A percentile compares a stretch with the other conserved stretches of the same genome.
Evolutionary conservation across 2,113 vertebrate genomes (phyloP).

Genomic region (Neopipo cinnamomea): DNA sequence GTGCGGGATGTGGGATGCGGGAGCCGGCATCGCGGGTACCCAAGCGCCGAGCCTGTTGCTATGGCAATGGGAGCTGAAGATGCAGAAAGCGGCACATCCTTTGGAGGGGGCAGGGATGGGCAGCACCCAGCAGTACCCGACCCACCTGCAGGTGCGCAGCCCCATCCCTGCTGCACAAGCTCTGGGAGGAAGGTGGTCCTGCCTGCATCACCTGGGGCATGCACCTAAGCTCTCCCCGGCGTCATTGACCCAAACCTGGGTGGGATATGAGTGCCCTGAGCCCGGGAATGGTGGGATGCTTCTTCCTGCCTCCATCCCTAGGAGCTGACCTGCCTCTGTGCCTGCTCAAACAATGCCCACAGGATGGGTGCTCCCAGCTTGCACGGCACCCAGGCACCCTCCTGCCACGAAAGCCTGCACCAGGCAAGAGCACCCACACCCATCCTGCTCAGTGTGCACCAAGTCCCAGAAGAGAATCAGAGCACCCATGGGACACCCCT

Average conservation of each 20-base stretch:
- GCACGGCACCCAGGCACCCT: fast-evolving
- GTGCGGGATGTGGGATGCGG: constrained; percentile 23
- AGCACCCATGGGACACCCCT: not conserved
- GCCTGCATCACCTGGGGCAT: not conserved
- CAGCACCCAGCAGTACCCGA: constrained; percentile 22
- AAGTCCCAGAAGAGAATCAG: not conserved
- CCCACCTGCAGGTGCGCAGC: not conserved
- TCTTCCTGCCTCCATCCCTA: not conserved
- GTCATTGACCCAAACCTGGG: not conserved
- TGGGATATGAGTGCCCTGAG: not conserved
- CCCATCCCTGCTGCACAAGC: fast-evolving
- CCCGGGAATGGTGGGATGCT: not conserved
- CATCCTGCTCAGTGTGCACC: fast-evolving
- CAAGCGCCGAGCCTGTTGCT: constrained; percentile 66
- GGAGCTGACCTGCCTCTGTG: fast-evolving
- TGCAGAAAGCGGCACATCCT: constrained; percentile 60
- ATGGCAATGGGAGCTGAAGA: constrained; percentile 75
- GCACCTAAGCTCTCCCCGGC: not conserved
- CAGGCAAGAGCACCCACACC: fast-evolving
- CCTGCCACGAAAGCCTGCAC: fast-evolving
- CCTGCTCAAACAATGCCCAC: fast-evolving
- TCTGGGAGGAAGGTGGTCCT: not conserved
- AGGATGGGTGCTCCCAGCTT: not conserved
- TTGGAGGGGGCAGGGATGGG: constrained; percentile 49
- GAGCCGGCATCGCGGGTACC: constrained; percentile 53